Evolutionary conservation across 2,113 vertebrate species (phyloP).

Genomic region (Alexandromys fortis): DNA sequence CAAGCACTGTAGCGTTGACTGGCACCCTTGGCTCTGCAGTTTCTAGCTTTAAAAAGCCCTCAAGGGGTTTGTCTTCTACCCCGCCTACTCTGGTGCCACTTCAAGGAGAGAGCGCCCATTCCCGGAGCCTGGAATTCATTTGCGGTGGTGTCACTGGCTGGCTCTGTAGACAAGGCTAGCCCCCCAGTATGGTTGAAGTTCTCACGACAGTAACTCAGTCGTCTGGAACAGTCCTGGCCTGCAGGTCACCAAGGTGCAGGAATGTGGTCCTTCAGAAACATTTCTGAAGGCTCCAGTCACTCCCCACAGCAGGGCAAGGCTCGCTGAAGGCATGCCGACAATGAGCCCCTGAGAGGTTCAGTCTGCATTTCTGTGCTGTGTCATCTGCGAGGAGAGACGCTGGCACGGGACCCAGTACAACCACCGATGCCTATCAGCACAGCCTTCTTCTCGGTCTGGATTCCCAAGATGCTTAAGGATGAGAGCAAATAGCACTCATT

Average conservation of each 20-base stretch:
- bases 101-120: not conserved
- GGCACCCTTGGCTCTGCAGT: not conserved
- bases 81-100: no score
- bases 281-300: accelerated
- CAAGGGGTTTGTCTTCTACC: not conserved
- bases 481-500: not conserved
- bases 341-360: not conserved
- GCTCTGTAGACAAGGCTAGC: not conserved
- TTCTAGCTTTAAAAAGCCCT: not conserved
- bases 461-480: not conserved
- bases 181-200: not conserved
- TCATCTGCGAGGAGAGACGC: not conserved
- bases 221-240: not conserved
- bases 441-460: slow-evolving; percentile 31
- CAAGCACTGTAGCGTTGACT: not conserved
- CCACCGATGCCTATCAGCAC: slow-evolving; percentile 17
- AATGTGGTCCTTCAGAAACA: not conserved
- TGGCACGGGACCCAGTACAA: not conserved
- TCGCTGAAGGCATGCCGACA: no score
- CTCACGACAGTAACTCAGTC: not conserved
- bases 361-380: not conserved
- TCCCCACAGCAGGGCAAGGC: not conserved
- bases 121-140: not conserved
- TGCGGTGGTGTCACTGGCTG: not conserved
- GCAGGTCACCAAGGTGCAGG: not conserved